Base-by-base conservation (phyloP, 2,113 vertebrate species). In the Sinosuthora webbiana region DNA sequence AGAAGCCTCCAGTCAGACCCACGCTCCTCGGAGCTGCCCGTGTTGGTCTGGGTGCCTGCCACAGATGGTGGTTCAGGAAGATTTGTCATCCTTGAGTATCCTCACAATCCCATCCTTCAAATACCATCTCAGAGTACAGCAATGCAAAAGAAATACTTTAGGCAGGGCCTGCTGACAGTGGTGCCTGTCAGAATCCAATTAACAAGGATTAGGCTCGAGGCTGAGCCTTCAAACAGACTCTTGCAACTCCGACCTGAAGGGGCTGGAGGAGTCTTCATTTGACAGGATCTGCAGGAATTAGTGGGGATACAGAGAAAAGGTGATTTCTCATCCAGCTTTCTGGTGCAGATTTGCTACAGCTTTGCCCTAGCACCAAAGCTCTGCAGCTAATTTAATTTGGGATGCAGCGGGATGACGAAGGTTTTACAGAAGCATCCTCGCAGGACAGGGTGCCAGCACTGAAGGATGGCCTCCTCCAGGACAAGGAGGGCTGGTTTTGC, bases 221-320 rank as follows among this genome's bases (percentile, higher is more conserved):
- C 68, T 80, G 83, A 94, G 86, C 79, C 68, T 90, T 86, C 90
- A 87, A 74, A 89, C 80, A 88, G 73, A 37, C 83, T 88, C 84
- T 27, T 44, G 53, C 62, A 67, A 37, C 90, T 53, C 64, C 10
- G 1, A 79, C 75, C 92, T 83, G 92, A 53, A 86, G 81, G 64
- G 31, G 89, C 82, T 77, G 76, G 60, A 92, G 68, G 35, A 94
- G 89, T 78, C 91, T 94, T 69, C 35, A 2, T 80, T 92, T 95
- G 92, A 94, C 86, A 83, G 94, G 94, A 93, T 94, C 83, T 88
- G 69, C 24, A 64, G 89, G 89, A 94, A 96, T 93, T 92, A 94
- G 52, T 15, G 60, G 65, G 76, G 77, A 83, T 69, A 59, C 83
- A 57, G 55, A 65, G 94, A 87, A 93, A 94, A 92, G 88, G 94